Conservation (phyloP, 2,888 invertebrate species). For the Clunio marinus region DNA sequence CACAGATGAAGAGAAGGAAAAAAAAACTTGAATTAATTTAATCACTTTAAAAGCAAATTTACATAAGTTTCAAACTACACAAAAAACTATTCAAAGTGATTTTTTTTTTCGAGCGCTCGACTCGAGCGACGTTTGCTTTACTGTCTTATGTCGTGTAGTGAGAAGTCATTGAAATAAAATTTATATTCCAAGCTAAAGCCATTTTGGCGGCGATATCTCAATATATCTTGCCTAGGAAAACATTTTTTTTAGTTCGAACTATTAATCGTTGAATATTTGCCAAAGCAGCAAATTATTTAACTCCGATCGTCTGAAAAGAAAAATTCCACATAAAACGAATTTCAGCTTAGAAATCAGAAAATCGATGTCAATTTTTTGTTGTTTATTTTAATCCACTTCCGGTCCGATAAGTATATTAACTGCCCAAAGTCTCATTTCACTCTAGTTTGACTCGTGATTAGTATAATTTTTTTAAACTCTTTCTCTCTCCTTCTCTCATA, state of each 20-base stretch:
- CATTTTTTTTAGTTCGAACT: conserved; percentile 1
- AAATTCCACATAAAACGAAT: neutral
- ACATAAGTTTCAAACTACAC: conserved; percentile 24
- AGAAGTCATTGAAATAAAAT: conserved; percentile 23
- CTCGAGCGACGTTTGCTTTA: conserved; percentile 2
- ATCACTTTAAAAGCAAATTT: conserved; percentile 29
- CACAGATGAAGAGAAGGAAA: conserved; percentile 17
- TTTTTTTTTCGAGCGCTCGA: no score
- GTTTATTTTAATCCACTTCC: conserved; percentile 23
- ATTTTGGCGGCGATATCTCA: conserved; percentile 18
- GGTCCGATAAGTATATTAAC: neutral
- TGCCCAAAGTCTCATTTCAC: neutral
- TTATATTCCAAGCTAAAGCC: conserved; percentile 3
- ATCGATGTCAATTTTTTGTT: conserved; percentile 5
- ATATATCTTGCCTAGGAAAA: neutral
- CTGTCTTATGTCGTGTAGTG: conserved; percentile 9
- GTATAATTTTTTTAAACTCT: neutral
- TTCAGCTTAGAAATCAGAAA: neutral
- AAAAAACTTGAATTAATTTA: conserved; percentile 27
- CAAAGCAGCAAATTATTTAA: no score
- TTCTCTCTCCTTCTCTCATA: no score
- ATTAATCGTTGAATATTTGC: neutral
- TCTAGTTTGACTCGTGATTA: neutral
- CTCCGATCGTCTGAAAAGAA: no score
- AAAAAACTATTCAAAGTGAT: neutral